Percentiles rank a stretch among this genome's conserved stretches.
phyloP scores from a whole-genome alignment of 2,888 invertebrate genomes.

The Lepas anatifera region DNA sequence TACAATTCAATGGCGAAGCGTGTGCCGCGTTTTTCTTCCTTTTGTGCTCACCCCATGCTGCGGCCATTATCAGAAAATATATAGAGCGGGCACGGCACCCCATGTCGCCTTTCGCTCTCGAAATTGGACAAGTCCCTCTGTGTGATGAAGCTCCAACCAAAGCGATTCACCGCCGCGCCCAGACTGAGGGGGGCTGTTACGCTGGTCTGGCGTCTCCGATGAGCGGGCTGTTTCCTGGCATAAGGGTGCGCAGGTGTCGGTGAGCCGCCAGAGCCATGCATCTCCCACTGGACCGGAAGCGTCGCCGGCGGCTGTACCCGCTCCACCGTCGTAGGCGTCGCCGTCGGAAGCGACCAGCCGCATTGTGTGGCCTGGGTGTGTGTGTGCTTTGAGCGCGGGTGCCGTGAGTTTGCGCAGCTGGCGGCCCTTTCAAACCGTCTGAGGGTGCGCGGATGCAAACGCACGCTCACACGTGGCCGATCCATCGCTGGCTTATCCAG shows the following conservation, averaged over 20 bases:
- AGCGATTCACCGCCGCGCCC: too few species aligned
- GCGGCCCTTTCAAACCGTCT: not conserved
- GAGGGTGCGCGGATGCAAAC: not conserved
- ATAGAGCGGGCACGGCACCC: not conserved
- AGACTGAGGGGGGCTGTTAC: too few species aligned
- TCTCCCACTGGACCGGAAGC: not conserved
- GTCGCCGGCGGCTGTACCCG: not conserved
- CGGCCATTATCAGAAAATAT: not conserved
- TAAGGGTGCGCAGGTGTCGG: too few species aligned
- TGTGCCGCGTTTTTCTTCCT: slow-evolving; percentile 1
- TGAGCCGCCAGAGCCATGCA: too few species aligned
- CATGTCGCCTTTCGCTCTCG: not conserved
- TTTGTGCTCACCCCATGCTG: not conserved
- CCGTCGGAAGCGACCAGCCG: too few species aligned
- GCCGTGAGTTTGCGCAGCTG: not conserved
- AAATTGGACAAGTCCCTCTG: not conserved
- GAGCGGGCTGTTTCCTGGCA: too few species aligned
- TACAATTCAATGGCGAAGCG: slow-evolving; percentile 3
- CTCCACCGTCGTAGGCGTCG: too few species aligned
- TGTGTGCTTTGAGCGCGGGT: too few species aligned
- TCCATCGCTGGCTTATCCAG: not conserved
- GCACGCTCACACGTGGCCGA: not conserved
- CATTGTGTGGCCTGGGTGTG: too few species aligned
- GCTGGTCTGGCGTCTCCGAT: too few species aligned
- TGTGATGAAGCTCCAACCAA: not conserved